Percentiles rank a stretch among this genome's conserved stretches.
phyloP scores from a whole-genome alignment of 2,113 vertebrate genomes.

The Elephas maximus region DNA sequence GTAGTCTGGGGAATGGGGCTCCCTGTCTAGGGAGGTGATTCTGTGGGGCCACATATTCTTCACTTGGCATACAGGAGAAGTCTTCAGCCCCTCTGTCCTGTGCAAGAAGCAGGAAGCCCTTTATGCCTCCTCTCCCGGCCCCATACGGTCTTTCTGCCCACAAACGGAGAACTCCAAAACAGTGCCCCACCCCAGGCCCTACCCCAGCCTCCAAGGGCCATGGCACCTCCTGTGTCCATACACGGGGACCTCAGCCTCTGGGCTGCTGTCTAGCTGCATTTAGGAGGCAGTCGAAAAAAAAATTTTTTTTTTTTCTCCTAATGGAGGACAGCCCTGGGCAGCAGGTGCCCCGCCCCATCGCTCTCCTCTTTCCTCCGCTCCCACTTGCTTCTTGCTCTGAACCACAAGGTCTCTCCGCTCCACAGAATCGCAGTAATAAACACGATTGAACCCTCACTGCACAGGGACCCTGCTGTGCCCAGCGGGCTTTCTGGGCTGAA shows the following conservation, averaged over 20 bases:
- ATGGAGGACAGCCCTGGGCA: not conserved
- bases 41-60: not conserved
- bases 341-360: accelerated
- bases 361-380: not conserved
- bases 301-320: not conserved
- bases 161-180: not conserved
- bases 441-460: not conserved
- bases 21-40: not conserved
- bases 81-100: not conserved
- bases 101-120: not conserved
- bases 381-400: not conserved
- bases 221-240: not conserved
- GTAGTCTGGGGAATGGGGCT: not conserved
- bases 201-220: not conserved
- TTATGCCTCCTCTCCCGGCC: not conserved
- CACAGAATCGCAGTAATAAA: not conserved
- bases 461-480: not conserved
- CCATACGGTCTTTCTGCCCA: not conserved
- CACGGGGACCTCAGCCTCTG: not conserved
- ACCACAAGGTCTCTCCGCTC: not conserved
- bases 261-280: not conserved
- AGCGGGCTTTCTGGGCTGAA: not conserved
- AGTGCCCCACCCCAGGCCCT: not conserved
- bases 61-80: not conserved
- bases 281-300: not conserved